phyloP scores from a whole-genome alignment of 2,797 vertebrate genomes.

The Urocyon cinereoargenteus region DNA sequence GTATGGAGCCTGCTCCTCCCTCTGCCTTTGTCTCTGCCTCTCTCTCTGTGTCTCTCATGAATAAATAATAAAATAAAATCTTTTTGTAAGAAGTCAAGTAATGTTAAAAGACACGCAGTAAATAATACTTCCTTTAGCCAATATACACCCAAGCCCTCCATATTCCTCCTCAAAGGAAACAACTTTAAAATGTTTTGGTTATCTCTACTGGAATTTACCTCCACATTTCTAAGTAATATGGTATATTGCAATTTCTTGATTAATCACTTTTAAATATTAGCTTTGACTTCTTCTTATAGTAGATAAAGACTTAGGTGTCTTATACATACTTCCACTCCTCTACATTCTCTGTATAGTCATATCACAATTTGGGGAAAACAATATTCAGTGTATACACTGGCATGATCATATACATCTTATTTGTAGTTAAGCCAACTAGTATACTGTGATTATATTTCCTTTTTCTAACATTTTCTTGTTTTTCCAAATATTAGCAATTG shows the following conservation, averaged over 20 bases:
- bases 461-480: not conserved
- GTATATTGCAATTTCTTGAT: not conserved
- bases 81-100: not conserved
- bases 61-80: too few species aligned
- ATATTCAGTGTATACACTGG: not conserved
- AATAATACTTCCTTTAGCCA: not conserved
- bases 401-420: not conserved
- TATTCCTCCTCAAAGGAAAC: not conserved
- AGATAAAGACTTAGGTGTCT: not conserved
- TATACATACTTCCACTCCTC: not conserved
- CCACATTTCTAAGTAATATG: not conserved
- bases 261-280: slow-evolving; percentile 21
- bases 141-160: not conserved
- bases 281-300: not conserved
- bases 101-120: not conserved
- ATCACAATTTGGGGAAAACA: not conserved
- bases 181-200: not conserved
- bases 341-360: not conserved
- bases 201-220: not conserved
- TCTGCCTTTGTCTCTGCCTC: too few species aligned
- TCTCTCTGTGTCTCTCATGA: too few species aligned
- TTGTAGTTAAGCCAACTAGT: not conserved
- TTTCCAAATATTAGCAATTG: not conserved
- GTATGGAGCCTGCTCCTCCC: too few species aligned
- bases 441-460: not conserved